phyloP scores from a whole-genome alignment of 2,113 vertebrate species.

The Tor tambroides region DNA sequence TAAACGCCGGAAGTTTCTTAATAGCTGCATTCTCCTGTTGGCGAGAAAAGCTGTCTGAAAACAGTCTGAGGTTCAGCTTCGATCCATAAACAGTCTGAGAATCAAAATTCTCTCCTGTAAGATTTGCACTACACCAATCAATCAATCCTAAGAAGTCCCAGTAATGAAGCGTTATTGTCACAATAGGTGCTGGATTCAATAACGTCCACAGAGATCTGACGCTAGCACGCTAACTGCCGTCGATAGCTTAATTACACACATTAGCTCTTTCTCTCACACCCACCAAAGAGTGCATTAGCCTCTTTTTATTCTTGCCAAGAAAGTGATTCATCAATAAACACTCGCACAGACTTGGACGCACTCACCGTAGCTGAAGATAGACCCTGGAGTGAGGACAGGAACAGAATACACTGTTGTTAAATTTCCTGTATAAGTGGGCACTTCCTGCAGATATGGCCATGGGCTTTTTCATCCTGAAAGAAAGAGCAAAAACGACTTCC shows the following conservation, averaged over 20 bases:
- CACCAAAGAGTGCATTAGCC: slow-evolving; percentile 20
- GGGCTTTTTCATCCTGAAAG: slow-evolving; percentile 5
- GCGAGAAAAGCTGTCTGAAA: slow-evolving; percentile 4
- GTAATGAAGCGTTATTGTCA: slow-evolving; percentile 35
- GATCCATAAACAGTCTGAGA: slow-evolving; percentile 6
- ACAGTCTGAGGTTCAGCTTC: not conserved
- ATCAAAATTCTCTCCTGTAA: not conserved
- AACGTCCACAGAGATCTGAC: slow-evolving; percentile 6
- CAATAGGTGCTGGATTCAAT: slow-evolving; percentile 15
- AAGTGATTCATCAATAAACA: slow-evolving; percentile 41
- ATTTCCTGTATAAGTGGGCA: slow-evolving; percentile 9
- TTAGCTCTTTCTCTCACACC: slow-evolving; percentile 42
- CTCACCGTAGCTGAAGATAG: slow-evolving; percentile 8
- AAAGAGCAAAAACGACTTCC: not conserved
- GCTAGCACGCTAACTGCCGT: slow-evolving; percentile 15
- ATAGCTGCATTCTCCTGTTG: not conserved
- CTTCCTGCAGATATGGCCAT: not conserved
- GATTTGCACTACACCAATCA: slow-evolving; percentile 11
- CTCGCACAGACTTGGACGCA: not conserved
- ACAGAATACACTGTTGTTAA: not conserved
- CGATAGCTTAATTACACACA: slow-evolving; percentile 41
- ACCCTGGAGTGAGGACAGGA: slow-evolving; percentile 13
- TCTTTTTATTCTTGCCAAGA: slow-evolving; percentile 42
- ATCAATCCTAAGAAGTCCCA: slow-evolving; percentile 28
- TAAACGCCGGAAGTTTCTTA: not conserved